Conservation (phyloP, 2,113 vertebrate genomes). For the Maccullochella peelii region DNA sequence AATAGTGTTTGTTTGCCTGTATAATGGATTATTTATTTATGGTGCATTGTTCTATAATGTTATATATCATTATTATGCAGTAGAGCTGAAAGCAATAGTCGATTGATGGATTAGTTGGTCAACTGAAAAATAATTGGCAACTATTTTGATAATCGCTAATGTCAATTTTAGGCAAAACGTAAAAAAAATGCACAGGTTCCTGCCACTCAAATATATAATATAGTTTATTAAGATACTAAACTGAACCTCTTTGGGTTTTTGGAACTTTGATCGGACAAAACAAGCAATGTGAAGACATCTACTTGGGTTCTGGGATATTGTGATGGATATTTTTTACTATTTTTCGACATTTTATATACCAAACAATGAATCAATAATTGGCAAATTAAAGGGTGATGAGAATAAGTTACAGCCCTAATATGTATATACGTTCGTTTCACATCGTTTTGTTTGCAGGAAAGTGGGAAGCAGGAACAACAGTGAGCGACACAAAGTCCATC, state of each 20-base stretch:
- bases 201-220: not conserved
- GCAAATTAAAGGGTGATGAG: not conserved
- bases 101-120: not conserved
- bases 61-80: not conserved
- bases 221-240: not conserved
- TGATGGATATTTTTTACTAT: not conserved
- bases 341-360: not conserved
- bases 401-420: not conserved
- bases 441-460: not conserved
- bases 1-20: not conserved
- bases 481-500: conserved; percentile 15
- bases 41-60: not conserved
- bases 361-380: not conserved
- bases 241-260: not conserved
- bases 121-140: not conserved
- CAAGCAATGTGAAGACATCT: not conserved
- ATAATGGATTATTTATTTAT: not conserved
- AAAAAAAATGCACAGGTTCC: not conserved
- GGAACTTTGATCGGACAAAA: not conserved
- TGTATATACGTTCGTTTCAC: not conserved
- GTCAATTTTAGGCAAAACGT: not conserved
- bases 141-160: not conserved
- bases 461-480: too few species aligned
- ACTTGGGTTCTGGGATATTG: not conserved
- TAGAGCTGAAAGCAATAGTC: not conserved